phyloP scores from a whole-genome alignment of 2,797 vertebrate genomes.

The Antrozous pallidus region DNA sequence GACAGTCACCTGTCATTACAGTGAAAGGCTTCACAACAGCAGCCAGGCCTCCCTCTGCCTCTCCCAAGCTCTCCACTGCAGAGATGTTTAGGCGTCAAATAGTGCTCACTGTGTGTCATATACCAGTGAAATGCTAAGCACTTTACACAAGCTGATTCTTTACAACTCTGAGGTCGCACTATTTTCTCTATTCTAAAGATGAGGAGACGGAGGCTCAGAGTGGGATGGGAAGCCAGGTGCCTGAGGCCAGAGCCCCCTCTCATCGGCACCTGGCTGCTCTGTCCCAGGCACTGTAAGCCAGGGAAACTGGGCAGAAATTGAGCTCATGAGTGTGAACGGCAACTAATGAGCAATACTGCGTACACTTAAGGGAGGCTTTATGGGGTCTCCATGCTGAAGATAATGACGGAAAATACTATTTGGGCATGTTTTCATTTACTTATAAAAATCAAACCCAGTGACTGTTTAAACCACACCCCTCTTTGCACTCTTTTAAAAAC shows the following conservation, averaged over 20 bases:
- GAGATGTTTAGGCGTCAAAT: background rate
- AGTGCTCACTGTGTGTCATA: background rate
- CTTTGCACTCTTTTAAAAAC: background rate
- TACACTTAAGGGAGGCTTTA: background rate
- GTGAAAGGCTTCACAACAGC: background rate
- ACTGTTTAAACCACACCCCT: background rate
- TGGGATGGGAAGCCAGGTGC: background rate
- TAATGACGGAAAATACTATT: background rate
- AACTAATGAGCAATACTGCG: background rate
- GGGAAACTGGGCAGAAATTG: background rate
- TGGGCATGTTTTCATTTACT: constrained; percentile 12
- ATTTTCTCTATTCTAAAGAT: background rate
- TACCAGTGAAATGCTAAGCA: background rate
- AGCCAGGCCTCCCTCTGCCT: background rate
- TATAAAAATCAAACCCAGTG: constrained; percentile 30
- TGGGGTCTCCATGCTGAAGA: background rate
- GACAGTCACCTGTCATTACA: background rate
- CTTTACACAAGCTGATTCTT: background rate
- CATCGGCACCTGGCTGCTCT: background rate
- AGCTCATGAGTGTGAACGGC: background rate
- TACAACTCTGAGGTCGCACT: background rate
- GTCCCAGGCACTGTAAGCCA: background rate
- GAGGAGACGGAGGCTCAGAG: background rate
- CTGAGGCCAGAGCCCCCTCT: background rate
- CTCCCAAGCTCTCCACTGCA: background rate